Conservation (phyloP, 2,797 vertebrate genomes). For the Bovichtus diacanthus region DNA sequence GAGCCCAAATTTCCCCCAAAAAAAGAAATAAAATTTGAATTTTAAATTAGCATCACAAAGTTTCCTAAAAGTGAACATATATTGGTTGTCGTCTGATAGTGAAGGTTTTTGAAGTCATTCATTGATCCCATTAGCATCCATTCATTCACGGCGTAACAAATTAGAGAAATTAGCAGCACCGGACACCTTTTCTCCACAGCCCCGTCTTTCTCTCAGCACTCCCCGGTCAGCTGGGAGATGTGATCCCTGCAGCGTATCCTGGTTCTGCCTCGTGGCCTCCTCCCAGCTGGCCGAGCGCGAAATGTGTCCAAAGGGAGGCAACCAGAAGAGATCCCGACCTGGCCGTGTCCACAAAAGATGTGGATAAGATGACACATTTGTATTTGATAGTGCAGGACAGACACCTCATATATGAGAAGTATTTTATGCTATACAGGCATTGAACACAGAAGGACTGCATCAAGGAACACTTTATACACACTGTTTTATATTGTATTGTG, state of each 20-base stretch:
- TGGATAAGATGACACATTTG: neutral
- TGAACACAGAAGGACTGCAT: too few species aligned
- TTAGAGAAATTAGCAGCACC: neutral
- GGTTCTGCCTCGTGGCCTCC: slow-evolving; percentile 18
- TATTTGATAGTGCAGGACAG: neutral
- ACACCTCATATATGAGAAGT: neutral
- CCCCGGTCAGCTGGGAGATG: slow-evolving; percentile 62
- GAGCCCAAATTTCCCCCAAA: neutral
- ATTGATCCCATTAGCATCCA: neutral
- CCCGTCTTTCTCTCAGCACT: neutral
- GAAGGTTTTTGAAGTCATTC: neutral
- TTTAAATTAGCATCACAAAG: neutral
- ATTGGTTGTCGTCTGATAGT: neutral
- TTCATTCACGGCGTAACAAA: neutral
- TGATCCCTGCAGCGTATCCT: slow-evolving; percentile 59
- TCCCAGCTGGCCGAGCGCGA: slow-evolving; percentile 22
- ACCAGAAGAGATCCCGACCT: neutral
- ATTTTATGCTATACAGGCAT: too few species aligned
- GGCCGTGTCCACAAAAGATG: neutral
- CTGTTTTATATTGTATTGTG: too few species aligned
- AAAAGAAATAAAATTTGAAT: neutral
- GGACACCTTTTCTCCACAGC: slow-evolving; percentile 5
- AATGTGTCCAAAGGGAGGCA: slow-evolving; percentile 13
- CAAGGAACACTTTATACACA: too few species aligned
- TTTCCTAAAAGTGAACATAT: neutral